Base-by-base conservation (phyloP, 2,797 vertebrate species). In the Coregonus sp. region DNA sequence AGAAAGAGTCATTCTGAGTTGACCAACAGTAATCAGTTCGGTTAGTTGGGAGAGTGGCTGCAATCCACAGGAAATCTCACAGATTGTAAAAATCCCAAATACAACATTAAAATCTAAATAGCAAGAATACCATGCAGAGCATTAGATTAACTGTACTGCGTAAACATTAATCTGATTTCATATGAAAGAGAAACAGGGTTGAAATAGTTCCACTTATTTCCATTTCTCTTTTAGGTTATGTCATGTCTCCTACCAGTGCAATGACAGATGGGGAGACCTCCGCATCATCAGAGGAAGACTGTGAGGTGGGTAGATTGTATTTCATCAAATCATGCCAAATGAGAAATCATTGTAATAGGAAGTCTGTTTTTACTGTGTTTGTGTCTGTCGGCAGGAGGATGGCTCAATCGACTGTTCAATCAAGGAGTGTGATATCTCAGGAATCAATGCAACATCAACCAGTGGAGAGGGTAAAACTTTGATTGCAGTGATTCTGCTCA, bases 351-450 rank as follows among this genome's bases (percentile, higher is more conserved):
- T 35, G 18, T 59, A 31, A 5, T 2, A 18, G 20, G 15, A 31
- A 5, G 25, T 12, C n/a, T 7, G 37, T n/a, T 52, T 52, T 15
- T 54, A 54, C 52, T 80, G 77, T 72, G 70, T 72, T 52, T 80
- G 74, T 81, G 70, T 66, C 61, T 75, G 73, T 65, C 29, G n/a
- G 56, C 56, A 6, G 56, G 56, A 72, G 70, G 29, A 33, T 72
- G 50, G 25, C 12, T 31, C 25, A 16, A 72, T 12, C 2, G 6
- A 31, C 29, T 15, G 25, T 54, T 29, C 70, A 25, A 25, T 12
- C 20, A 25, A 71, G 47, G 12, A 51, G 5, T 29, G 5, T n/a
- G 70, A 29, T 3, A 29, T 51, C 20, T 51, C 40, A 3, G 70
- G 25, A 18, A 71, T 25, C 50, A 20, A 52, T n/a, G 40, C 11